These are phyloP conservation scores for Drosophila anomelani DNA, from an alignment of 2,888 invertebrate genomes.

Conservation along the genomic window DNA sequence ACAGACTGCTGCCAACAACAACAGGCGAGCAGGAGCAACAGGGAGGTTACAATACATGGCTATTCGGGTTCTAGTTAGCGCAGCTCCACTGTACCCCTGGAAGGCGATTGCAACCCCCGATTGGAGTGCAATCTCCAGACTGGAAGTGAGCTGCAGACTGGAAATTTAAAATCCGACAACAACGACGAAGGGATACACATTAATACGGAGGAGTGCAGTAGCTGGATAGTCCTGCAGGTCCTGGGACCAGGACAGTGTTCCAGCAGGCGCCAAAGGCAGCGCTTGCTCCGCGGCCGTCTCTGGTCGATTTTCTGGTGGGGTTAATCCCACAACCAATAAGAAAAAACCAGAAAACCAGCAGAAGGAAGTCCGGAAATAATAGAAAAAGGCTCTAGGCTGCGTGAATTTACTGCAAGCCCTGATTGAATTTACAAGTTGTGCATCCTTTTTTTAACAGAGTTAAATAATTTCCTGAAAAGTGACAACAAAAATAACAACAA, in stretches of 20 bases:
- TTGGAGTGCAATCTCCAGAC: constrained; percentile 33
- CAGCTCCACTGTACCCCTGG: constrained; percentile 32
- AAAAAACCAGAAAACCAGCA: constrained; percentile 5
- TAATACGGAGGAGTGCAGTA: constrained; percentile 29
- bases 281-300: constrained; percentile 24
- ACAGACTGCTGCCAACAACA: constrained; percentile 65
- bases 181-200: constrained; percentile 42
- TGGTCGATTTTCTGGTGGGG: constrained; percentile 20
- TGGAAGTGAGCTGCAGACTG: constrained; percentile 63
- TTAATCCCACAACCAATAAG: constrained; percentile 5
- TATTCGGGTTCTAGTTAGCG: not conserved
- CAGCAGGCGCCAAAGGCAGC: constrained; percentile 46
- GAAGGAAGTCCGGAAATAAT: not conserved
- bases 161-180: constrained; percentile 37
- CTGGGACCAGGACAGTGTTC: constrained; percentile 40
- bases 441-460: not conserved
- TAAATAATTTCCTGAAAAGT: constrained; percentile 2
- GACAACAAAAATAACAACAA: constrained; percentile 25
- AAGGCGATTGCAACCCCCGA: constrained; percentile 38
- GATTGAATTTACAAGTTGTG: not conserved
- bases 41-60: not conserved
- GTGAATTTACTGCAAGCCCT: not conserved
- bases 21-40: constrained; percentile 49
- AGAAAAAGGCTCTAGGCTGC: too few relatives aligned
- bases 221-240: constrained; percentile 23